A percentile compares a stretch with the other conserved stretches of the same genome.
These are phyloP conservation scores for Tautogolabrus adspersus DNA, from an alignment of 2,113 vertebrate genomes.

Conservation along the genomic window DNA sequence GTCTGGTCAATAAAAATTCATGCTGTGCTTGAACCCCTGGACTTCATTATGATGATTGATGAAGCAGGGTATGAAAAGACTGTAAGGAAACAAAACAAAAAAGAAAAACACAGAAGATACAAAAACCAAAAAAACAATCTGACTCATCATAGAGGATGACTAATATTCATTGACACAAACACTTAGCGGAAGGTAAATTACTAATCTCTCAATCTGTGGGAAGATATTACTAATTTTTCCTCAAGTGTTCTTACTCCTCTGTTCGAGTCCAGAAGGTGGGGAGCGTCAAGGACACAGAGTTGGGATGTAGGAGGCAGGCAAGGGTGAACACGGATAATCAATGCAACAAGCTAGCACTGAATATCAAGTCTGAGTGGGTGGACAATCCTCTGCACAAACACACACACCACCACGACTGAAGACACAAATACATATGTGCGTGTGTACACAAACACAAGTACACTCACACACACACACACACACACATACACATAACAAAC, in stretches of 20 bases:
- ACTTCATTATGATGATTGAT: neutral
- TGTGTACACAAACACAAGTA: slow-evolving; percentile 14
- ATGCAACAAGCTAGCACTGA: slow-evolving; percentile 69
- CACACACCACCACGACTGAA: slow-evolving; percentile 22
- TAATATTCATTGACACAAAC: slow-evolving; percentile 10
- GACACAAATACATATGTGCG: slow-evolving; percentile 33
- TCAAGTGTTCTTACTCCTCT: slow-evolving; percentile 24
- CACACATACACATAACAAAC: slow-evolving; percentile 48
- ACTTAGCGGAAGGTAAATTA: neutral
- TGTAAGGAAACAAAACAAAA: slow-evolving; percentile 74
- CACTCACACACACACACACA: slow-evolving; percentile 6
- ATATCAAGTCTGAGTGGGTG: slow-evolving; percentile 72
- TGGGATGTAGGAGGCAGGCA: slow-evolving; percentile 55
- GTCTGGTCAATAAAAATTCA: neutral
- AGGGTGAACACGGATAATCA: slow-evolving; percentile 68
- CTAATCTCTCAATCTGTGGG: neutral
- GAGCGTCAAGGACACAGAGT: slow-evolving; percentile 58
- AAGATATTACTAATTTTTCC: slow-evolving; percentile 21
- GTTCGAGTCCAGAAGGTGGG: slow-evolving; percentile 40
- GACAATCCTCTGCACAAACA: slow-evolving; percentile 41
- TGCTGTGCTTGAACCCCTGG: slow-evolving; percentile 16
- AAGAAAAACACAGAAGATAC: neutral
- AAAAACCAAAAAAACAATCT: neutral
- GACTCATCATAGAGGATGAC: neutral
- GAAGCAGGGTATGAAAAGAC: neutral